Evolutionary conservation across 2,797 vertebrate species (phyloP).

Genomic region (Xyrichtys novacula): DNA sequence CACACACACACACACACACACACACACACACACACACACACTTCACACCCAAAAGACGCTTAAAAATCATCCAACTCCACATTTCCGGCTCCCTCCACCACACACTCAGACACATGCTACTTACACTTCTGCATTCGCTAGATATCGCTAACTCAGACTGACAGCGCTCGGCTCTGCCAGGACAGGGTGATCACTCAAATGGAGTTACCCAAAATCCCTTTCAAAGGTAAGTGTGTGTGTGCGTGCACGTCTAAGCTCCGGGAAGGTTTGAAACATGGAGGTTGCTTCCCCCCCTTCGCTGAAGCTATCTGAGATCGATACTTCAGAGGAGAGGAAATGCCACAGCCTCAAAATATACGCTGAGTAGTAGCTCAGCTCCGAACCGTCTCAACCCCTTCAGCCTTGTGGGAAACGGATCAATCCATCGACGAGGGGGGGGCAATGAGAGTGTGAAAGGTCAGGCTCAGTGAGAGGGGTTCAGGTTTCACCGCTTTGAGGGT

Average conservation of each 20-base stretch:
- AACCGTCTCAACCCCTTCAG: constrained; percentile 31
- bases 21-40: constrained; percentile 27
- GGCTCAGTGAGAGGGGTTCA: constrained; percentile 30
- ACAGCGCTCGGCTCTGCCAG: constrained; percentile 23
- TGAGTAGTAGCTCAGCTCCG: constrained; percentile 29
- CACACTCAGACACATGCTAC: constrained; percentile 13
- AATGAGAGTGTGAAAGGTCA: constrained; percentile 54
- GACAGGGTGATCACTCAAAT: constrained; percentile 31
- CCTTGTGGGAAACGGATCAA: constrained; percentile 59
- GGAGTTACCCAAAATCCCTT: constrained; percentile 18
- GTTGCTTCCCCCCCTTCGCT: constrained; percentile 30
- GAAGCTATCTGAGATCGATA: constrained; percentile 62
- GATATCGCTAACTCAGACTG: constrained; percentile 15
- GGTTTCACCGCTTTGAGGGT: constrained; percentile 21
- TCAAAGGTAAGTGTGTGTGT: constrained; percentile 2
- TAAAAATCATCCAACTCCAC: constrained; percentile 32
- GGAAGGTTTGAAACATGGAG: constrained; percentile 23
- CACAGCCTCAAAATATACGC: constrained; percentile 33
- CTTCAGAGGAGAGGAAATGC: constrained; percentile 27
- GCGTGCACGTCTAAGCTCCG: constrained; percentile 3
- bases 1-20: constrained; percentile 15
- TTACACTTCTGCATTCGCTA: constrained; percentile 13
- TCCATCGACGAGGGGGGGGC: constrained; percentile 20
- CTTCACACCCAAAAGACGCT: constrained; percentile 27
- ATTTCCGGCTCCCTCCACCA: constrained; percentile 22